phyloP scores from a whole-genome alignment of 2,113 vertebrate species.

The Carassius carassius region DNA sequence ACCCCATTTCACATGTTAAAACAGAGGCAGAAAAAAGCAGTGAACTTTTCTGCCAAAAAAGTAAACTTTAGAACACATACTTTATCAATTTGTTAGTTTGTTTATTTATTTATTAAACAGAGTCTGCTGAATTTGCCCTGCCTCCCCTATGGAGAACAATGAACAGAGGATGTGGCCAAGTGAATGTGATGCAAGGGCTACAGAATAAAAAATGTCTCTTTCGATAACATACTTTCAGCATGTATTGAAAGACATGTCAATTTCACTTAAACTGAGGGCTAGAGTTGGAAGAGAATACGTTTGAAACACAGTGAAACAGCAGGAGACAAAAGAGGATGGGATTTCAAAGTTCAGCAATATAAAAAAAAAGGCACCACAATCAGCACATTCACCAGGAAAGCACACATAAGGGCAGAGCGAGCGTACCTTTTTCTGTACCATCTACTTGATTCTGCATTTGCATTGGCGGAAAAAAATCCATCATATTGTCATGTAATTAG shows the following conservation, averaged over 20 bases:
- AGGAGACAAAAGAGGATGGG: conserved; percentile 61
- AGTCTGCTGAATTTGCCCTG: conserved; percentile 30
- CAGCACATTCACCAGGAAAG: conserved; percentile 40
- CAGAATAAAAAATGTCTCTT: conserved; percentile 77
- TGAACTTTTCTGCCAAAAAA: conserved; percentile 49
- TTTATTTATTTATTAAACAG: conserved; percentile 61
- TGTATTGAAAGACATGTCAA: conserved; percentile 73
- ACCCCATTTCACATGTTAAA: conserved; percentile 3
- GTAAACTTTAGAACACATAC: conserved; percentile 60
- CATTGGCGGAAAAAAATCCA: conserved; percentile 3
- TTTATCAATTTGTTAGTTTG: conserved; percentile 66
- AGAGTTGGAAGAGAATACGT: conserved; percentile 63
- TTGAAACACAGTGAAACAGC: conserved; percentile 77
- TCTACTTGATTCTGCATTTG: not conserved
- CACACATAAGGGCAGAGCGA: conserved; percentile 14
- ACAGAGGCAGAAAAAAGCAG: conserved; percentile 48
- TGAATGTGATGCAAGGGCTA: conserved; percentile 73
- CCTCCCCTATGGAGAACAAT: conserved; percentile 36
- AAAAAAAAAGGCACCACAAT: conserved; percentile 50
- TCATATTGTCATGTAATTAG: conserved; percentile 29
- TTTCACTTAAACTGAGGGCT: conserved; percentile 73
- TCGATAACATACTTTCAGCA: conserved; percentile 70
- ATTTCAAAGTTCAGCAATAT: conserved; percentile 72
- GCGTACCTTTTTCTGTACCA: not conserved
- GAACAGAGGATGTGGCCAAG: conserved; percentile 74